Evolutionary conservation across 1,140 invertebrate genomes (phyloP).

Genomic region (Heliothis virescens): DNA sequence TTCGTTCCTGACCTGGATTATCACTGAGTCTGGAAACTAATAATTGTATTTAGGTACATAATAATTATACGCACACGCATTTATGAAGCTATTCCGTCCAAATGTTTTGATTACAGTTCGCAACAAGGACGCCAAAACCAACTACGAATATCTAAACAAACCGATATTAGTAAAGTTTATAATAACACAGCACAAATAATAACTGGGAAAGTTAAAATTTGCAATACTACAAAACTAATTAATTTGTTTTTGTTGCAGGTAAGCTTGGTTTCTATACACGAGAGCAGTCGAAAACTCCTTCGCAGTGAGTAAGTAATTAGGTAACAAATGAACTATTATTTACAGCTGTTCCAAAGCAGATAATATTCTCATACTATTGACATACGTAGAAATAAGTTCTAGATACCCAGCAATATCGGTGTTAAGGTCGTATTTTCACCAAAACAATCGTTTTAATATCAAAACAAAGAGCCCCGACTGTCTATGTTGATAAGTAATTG

Average conservation of each 20-base stretch:
- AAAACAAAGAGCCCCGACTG: constrained; percentile 62
- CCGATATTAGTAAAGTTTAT: constrained; percentile 21
- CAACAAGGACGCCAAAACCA: not conserved
- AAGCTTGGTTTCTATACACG: constrained; percentile 42
- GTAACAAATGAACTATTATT: constrained; percentile 2
- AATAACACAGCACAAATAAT: not conserved
- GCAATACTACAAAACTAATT: constrained; percentile 42
- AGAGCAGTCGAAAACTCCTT: not conserved
- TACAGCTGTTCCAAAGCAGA: not conserved
- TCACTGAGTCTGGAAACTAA: not conserved
- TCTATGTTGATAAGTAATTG: constrained; percentile 72
- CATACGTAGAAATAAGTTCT: not conserved
- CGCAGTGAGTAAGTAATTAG: not conserved
- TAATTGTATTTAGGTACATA: not conserved
- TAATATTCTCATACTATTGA: not conserved
- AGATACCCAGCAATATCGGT: constrained; percentile 34
- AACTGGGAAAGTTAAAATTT: constrained; percentile 3
- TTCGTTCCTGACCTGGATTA: not conserved
- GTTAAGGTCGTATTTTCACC: constrained; percentile 58
- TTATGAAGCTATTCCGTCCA: constrained; percentile 5
- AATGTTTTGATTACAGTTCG: constrained; percentile 27
- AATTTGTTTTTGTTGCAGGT: constrained; percentile 59
- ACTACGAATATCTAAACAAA: constrained; percentile 1
- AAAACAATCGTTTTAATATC: constrained; percentile 50
- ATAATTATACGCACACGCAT: not conserved